Percentiles rank a stretch among this genome's conserved stretches.
Evolutionary conservation across 2,797 vertebrate genomes (phyloP).

Genomic region (Lateolabrax maculatus): DNA sequence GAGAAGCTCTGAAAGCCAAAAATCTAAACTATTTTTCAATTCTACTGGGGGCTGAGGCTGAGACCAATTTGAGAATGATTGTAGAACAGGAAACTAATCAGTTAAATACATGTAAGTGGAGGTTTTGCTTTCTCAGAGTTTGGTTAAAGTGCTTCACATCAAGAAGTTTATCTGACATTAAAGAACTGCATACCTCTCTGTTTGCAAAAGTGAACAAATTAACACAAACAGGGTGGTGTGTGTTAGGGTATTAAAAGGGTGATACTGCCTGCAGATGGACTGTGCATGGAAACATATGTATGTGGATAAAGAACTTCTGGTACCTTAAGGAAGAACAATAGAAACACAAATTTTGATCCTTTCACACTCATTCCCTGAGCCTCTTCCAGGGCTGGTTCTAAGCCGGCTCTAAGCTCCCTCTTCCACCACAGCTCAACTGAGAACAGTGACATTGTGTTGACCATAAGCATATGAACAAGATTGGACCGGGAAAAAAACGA

Average conservation of each 20-base stretch:
- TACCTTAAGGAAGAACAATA: neutral
- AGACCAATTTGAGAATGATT: conserved; percentile 63
- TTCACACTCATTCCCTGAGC: neutral
- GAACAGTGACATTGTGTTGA: no score
- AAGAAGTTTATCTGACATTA: conserved; percentile 30
- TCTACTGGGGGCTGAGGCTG: conserved; percentile 39
- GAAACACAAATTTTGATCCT: neutral
- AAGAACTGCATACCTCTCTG: conserved; percentile 10
- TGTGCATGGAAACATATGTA: neutral
- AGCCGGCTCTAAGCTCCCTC: no score
- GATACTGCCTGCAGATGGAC: conserved; percentile 1
- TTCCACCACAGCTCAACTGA: no score
- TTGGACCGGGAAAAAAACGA: no score
- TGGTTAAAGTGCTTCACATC: conserved; percentile 37
- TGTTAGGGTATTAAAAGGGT: neutral
- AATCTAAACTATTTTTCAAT: conserved; percentile 62
- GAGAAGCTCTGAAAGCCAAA: conserved; percentile 55
- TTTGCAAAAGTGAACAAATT: conserved; percentile 16
- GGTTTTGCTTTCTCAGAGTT: conserved; percentile 46
- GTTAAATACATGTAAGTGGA: conserved; percentile 56
- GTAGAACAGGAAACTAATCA: conserved; percentile 76
- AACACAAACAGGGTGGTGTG: conserved; percentile 9
- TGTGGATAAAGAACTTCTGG: neutral
- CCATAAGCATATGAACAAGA: no score
- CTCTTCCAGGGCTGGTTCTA: no score